Percentiles rank a stretch among this genome's conserved stretches.
These are phyloP conservation scores for Leptinotarsa haldemani DNA, from an alignment of 2,888 invertebrate species.

Conservation along the genomic window DNA sequence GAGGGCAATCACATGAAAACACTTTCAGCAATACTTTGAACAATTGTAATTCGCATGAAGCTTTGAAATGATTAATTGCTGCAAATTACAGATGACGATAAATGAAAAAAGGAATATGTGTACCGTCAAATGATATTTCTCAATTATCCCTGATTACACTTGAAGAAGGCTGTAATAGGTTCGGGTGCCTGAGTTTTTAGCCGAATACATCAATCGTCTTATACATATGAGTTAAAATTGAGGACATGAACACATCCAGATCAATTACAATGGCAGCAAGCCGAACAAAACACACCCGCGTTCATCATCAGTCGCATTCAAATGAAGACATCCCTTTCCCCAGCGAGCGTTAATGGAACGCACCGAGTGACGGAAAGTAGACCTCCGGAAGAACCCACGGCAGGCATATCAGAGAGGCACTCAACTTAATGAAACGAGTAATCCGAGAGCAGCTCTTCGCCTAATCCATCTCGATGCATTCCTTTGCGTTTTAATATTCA, in stretches of 20 bases:
- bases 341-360: conserved; percentile 60
- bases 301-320: conserved; percentile 51
- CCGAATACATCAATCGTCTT: no score
- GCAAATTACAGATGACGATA: no score
- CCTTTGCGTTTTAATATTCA: conserved; percentile 66
- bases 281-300: conserved; percentile 1
- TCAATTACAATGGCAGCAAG: conserved; percentile 10
- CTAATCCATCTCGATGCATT: conserved; percentile 66
- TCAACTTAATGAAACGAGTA: conserved; percentile 71
- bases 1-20: no score
- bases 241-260: neutral
- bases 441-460: conserved; percentile 66
- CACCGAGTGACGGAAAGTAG: conserved; percentile 53
- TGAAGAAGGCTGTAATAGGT: no score
- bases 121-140: no score
- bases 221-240: neutral
- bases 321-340: conserved; percentile 61
- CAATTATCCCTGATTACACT: no score
- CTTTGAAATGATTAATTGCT: no score
- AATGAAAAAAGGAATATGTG: no score
- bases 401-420: conserved; percentile 67
- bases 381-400: conserved; percentile 60
- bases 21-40: no score
- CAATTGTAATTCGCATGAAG: no score
- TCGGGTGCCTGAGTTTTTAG: no score